Evolutionary conservation across 2,113 vertebrate species (phyloP), one percentile per base, ranked within the genome.

Genomic region (Hypocryptadius cinnamomeus): DNA sequence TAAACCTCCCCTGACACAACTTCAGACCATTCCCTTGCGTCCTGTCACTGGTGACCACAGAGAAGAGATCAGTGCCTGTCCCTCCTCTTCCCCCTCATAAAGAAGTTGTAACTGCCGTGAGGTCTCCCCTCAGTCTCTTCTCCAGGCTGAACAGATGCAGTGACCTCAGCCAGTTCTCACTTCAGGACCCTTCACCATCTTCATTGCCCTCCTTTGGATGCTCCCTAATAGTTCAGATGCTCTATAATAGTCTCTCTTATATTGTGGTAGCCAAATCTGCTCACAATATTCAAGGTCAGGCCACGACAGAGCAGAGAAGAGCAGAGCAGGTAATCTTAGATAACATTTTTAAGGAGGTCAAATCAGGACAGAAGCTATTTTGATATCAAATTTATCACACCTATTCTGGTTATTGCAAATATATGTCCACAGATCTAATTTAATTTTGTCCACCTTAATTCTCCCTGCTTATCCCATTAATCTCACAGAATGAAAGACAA

Each of bases 21-120:
- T 45, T 45, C 27, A 60, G 27, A 7, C 83, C 27, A 8, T 77
- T 44, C 33, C 39, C 33, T 19, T 0, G 0, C 5, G 8, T 60
- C 3, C 27, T 77, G 21, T 37, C 37, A 10, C 21, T 37, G 35
- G 9, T 5, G 4, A 44, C 11, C 45, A 23, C 4, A 60, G 39
- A 68, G 56, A 1, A 25, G 6, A 39, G 11, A 39, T 16, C 40
- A 23, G 40, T 18, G 33, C 4, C 33, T 39, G 22, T 28, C 15
- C 33, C 40, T 63, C 4, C 18, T 54, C 27, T 51, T 51, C 37
- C 27, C 27, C 27, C 18, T 51, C 37, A 13, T 0, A 0, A 51
- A 11, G 11, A 59, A 68, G 8, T 1, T 33, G 22, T 33, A 22
- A 33, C 13, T 37, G 53, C 21, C 21, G 2, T 33, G 45, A 69